These are phyloP conservation scores for Calephelis virginiensis DNA, from an alignment of 1,140 invertebrate genomes.

Conservation along the genomic window DNA sequence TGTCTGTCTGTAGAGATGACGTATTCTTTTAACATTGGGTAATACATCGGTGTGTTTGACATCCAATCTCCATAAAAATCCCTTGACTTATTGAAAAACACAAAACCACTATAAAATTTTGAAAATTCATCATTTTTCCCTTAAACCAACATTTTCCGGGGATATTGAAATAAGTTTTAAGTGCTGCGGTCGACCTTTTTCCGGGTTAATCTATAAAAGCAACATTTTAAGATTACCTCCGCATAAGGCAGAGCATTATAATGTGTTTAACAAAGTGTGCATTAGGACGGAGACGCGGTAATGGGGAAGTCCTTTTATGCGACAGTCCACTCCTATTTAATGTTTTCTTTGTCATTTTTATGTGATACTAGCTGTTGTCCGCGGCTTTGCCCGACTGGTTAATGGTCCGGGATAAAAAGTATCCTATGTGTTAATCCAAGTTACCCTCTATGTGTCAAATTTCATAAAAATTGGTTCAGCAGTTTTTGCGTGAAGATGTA, in stretches of 20 bases:
- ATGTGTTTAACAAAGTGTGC: constrained; percentile 17
- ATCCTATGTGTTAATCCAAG: too few species aligned
- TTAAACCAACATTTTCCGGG: constrained; percentile 5
- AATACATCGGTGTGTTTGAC: too few species aligned
- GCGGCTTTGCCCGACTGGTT: too few species aligned
- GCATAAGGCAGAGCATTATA: constrained; percentile 3
- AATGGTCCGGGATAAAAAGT: too few species aligned
- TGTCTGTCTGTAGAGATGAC: too few species aligned
- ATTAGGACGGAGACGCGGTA: constrained; percentile 1
- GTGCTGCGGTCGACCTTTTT: constrained; percentile 7
- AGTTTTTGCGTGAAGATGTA: too few species aligned
- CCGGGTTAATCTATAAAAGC: constrained; percentile 9
- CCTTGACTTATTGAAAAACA: too few species aligned
- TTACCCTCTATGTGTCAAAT: too few species aligned
- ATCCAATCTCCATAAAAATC: too few species aligned
- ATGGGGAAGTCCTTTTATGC: constrained; percentile 7
- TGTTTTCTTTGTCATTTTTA: neutral
- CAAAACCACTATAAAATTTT: neutral
- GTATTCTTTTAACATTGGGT: too few species aligned
- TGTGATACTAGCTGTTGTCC: too few species aligned
- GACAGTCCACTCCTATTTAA: neutral
- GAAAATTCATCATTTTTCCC: neutral
- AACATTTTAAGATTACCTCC: constrained; percentile 14
- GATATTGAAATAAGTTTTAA: constrained; percentile 12
- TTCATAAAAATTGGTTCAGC: too few species aligned